These are phyloP conservation scores for Lasioglossum leucozonium DNA, from an alignment of 2,888 invertebrate species.

Conservation along the genomic window DNA sequence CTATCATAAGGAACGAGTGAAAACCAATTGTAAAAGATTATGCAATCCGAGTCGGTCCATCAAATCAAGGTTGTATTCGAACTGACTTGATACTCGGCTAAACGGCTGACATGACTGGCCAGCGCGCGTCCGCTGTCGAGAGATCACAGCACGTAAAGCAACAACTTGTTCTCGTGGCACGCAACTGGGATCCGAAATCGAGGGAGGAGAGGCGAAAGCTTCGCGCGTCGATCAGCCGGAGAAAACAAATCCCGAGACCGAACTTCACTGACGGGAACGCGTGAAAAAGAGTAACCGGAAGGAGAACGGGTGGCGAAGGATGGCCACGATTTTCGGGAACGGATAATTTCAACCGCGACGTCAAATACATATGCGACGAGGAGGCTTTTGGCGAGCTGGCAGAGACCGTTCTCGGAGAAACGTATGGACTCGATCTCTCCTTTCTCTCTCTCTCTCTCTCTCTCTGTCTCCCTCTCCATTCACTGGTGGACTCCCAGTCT, in stretches of 20 bases:
- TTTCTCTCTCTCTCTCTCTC: constrained; percentile 20
- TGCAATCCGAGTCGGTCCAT: not conserved
- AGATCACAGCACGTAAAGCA: not conserved
- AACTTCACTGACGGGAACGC: not conserved
- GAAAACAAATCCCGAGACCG: constrained; percentile 40
- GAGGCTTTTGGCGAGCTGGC: not conserved
- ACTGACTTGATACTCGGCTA: not conserved
- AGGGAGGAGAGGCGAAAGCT: constrained; percentile 9
- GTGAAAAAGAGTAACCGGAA: not conserved
- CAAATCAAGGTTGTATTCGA: not conserved
- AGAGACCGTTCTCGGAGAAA: constrained; percentile 50
- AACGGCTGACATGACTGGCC: no score
- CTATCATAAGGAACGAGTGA: not conserved
- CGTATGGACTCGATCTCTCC: constrained; percentile 45
- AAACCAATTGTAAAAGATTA: not conserved
- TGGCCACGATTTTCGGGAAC: constrained; percentile 26
- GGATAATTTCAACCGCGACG: constrained; percentile 24
- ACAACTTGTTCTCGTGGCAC: constrained; percentile 9
- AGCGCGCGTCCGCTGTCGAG: not conserved
- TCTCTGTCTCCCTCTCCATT: not conserved
- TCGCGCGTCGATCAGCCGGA: constrained; percentile 31
- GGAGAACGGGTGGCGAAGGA: not conserved
- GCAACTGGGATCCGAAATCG: not conserved
- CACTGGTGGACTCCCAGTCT: constrained; percentile 25
- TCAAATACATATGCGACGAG: constrained; percentile 20